Conservation (phyloP, 1,140 invertebrate species). For the Kradibia gibbosae region DNA sequence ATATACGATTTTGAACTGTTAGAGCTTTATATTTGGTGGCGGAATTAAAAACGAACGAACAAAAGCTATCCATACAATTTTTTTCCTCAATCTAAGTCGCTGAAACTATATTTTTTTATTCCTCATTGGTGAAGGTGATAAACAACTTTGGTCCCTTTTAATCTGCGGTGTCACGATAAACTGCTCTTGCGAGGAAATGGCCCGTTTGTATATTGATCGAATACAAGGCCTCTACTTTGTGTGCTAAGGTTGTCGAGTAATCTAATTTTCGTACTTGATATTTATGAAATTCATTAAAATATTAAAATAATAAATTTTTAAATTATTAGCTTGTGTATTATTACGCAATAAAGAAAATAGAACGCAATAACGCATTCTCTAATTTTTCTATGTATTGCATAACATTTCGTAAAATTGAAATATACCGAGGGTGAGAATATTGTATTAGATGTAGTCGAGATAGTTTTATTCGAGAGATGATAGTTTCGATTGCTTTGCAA, state of each 20-base stretch:
- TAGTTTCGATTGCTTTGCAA: background rate
- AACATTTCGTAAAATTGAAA: background rate
- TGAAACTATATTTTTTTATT: background rate
- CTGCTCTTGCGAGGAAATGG: conserved; percentile 29
- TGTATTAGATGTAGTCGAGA: background rate
- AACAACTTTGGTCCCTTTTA: background rate
- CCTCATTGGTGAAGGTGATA: background rate
- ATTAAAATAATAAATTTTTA: background rate
- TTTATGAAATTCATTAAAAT: background rate
- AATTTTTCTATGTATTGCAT: background rate
- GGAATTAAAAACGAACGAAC: background rate
- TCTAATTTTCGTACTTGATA: background rate
- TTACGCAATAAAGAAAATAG: background rate
- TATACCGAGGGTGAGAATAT: background rate
- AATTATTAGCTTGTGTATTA: too few species aligned
- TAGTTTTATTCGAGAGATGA: background rate
- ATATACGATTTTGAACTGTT: conserved; percentile 22
- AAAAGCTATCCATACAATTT: conserved; percentile 19
- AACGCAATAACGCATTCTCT: background rate
- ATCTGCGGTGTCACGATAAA: background rate
- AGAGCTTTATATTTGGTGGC: conserved; percentile 36
- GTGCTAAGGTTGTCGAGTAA: background rate
- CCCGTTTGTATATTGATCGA: conserved; percentile 39
- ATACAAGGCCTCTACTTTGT: conserved; percentile 1
- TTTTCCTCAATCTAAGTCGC: background rate